phyloP scores from a whole-genome alignment of 2,113 vertebrate species.

The Natator depressus region DNA sequence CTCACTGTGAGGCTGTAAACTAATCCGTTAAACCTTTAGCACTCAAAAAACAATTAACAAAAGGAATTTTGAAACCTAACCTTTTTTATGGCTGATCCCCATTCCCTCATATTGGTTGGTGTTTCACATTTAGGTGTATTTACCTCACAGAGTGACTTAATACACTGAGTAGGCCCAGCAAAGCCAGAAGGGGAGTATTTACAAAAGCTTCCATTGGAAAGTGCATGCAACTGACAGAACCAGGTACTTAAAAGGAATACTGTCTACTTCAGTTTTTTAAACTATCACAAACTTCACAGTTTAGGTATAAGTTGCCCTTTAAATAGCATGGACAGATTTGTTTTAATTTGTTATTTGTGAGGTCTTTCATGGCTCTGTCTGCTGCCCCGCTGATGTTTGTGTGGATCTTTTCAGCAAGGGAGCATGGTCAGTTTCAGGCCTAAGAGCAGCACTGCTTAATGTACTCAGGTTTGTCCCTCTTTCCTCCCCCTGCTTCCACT shows the following conservation, averaged over 20 bases:
- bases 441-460: not conserved
- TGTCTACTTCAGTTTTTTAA: constrained; percentile 25
- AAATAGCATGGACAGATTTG: not conserved
- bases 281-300: not conserved
- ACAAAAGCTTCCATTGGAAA: not conserved
- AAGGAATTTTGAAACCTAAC: not conserved
- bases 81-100: not conserved
- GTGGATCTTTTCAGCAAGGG: not conserved
- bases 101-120: not conserved
- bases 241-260: not conserved
- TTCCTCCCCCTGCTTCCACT: not conserved
- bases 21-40: not conserved
- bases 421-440: not conserved
- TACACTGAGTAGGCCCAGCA: not conserved
- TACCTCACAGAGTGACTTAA: not conserved
- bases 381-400: not conserved
- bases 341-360: not conserved
- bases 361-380: not conserved
- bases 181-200: not conserved
- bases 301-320: not conserved
- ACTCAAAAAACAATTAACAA: not conserved
- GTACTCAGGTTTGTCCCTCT: not conserved
- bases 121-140: not conserved
- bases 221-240: not conserved
- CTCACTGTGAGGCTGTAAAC: not conserved